Base-by-base conservation (phyloP, 2,888 invertebrate genomes). In the Nomada fabriciana region DNA sequence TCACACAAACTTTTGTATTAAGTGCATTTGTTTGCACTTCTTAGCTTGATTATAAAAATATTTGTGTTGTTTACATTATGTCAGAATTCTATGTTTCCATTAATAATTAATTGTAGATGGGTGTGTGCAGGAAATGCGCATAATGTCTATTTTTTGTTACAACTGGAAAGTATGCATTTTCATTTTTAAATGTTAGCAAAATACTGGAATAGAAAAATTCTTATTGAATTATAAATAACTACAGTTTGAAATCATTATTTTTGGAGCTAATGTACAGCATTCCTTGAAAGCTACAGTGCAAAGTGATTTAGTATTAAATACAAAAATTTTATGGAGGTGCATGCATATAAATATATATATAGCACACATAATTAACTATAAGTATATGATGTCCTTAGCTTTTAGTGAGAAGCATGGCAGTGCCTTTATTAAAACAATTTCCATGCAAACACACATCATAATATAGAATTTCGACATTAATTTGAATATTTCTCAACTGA, bases 351-450 rank as follows among this genome's bases (percentile, higher is more conserved):
- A 75, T n/a, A 63, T 68, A 10, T 55, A 55, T 75, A 59, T 71
- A 78, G 68, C 70, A 61, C 57, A 42, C 73, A 52, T 43, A 74
- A 83, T 65, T 67, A 78, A 74, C n/a, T 63, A 67, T 68, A 76
- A 74, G 72, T 60, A 67, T 68, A 74, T 77, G 73, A 69, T 50
- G 67, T 65, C 55, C 47, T 82, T 87, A 82, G 71, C 67, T n/a
- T 73, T 80, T 84, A 83, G 69, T 60, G 18, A 64, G 36, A 80
- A 88, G 86, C 69, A 80, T 86, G 80, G 76, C 88, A 88, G 87
- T 88, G 87, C 88, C 87, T 88, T 88, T 86, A 86, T 82, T 84
- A 63, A 83, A 88, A 72, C 79, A 87, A 68, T 74, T 79, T 86
- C 61, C 84, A 78, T 84, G 75, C 77, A 20, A 73, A 79, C 64